Percentiles rank a stretch among this genome's conserved stretches.
Evolutionary conservation across 1,140 invertebrate species (phyloP).

Genomic region (Kradibia gibbosae): DNA sequence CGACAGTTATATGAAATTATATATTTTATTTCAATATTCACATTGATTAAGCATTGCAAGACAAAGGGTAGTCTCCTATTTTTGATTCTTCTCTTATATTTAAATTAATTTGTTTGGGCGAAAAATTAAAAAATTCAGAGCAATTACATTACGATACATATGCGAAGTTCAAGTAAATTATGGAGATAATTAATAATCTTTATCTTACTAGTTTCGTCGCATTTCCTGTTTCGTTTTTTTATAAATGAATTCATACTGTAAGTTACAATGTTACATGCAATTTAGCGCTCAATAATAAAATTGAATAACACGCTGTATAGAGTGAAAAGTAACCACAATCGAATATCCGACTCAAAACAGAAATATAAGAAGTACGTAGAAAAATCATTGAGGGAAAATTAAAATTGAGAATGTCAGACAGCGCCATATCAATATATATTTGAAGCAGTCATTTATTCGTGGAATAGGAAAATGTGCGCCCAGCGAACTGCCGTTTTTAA

Average conservation of each 20-base stretch:
- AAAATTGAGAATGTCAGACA: not conserved
- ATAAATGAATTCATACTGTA: not conserved
- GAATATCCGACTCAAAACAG: not conserved
- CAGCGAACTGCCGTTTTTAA: slow-evolving; percentile 55
- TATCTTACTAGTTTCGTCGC: no score
- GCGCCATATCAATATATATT: not conserved
- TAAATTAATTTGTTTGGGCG: no score
- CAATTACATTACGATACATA: no score
- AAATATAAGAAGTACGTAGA: not conserved
- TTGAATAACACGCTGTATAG: not conserved
- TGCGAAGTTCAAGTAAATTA: no score
- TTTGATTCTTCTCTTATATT: no score
- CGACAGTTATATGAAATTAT: no score
- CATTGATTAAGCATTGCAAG: no score
- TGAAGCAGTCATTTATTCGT: slow-evolving; percentile 8
- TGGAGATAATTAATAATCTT: no score
- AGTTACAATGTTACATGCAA: not conserved
- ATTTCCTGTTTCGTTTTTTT: no score
- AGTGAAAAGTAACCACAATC: not conserved
- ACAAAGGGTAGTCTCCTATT: no score
- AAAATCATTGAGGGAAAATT: not conserved
- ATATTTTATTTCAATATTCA: no score
- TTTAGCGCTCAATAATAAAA: not conserved
- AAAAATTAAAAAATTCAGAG: no score
- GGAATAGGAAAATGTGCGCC: not conserved